Evolutionary conservation across 1,140 invertebrate genomes (phyloP), one percentile per base, ranked within the genome.

Genomic region (Papilio polyxenes): DNA sequence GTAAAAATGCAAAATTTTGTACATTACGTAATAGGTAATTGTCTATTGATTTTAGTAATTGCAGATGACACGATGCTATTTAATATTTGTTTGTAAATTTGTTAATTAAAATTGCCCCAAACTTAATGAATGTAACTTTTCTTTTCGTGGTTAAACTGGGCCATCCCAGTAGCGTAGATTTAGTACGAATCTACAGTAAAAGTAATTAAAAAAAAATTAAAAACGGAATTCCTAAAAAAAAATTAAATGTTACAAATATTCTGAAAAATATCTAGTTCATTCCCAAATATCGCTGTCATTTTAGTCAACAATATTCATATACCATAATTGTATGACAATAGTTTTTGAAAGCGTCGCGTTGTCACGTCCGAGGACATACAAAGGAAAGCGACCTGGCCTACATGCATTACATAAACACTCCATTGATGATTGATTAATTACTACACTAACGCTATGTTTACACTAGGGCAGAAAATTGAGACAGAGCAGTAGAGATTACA

Each of bases 301-400:
- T 31, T 31, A 31, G 23, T 31, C 23, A 31, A 31, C 23, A 1
- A 2, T 15, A 37, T 15, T 15, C 11, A 72, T 15, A 37, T 6
- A 40, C 65, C 31, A 65, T 72, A 15, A 72, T 72, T 72, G 31
- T 72, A 72, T 72, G 31, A 72, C 65, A 72, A 72, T 72, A 72
- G 65, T 72, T 72, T 31, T 72, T 31, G 65, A 72, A 72, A 72
- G 65, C 13, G 65, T 72, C 65, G 31, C 23, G 4, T 72, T 31
- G 65, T 17, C 65, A 72, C 65, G 65, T 72, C 65, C 65, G 31
- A 72, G 65, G 84, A 85, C 81, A 80, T 31, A 31, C 84, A 82
- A 88, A 86, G 90, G 92, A 92, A 92, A 89, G 86, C 87, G 82
- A 82, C 87, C 82, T 86, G 89, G 85, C 86, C 90, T 87, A 92